Evolutionary conservation across 1,140 invertebrate genomes (phyloP), one percentile per base, ranked within the genome.

Genomic region (Bradynema listronoti): DNA sequence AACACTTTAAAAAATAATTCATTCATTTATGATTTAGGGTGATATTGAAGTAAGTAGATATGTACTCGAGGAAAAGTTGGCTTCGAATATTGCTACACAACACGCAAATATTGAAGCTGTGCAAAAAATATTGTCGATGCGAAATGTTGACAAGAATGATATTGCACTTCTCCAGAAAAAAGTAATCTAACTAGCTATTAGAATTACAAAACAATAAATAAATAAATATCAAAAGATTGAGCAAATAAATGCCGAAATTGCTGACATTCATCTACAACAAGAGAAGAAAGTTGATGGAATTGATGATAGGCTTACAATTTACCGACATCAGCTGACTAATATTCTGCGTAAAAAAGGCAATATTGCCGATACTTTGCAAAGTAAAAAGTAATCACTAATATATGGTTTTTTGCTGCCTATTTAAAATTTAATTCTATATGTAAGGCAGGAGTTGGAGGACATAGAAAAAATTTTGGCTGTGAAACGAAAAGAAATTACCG

Each of bases 271-370:
- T 25, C 27, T 61, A 6, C 62, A 69, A 43, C 52, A 69, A 6
- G 67, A 69, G 36, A 63, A 50, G 29, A 46, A 56, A 34, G 67
- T 71, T 45, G 69, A 69, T 25, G 49, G 49, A 14, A 41, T 34
- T 27, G 67, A 69, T 45, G 67, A 69, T 32, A 72, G 67, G 47
- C 41, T 69, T 16, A 56, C 49, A 14, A 66, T 69, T 4, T 69
- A 69, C 42, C 67, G 64, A 1, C 65, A 67, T 45, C 65, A 67
- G 29, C 42, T 60, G 27, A 45, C 51, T n/a, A 66, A 67, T 34
- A 47, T 69, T 19, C 65, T 64, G 22, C 36, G 65, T 1, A 67
- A 67, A 9, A 67, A 67, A 30, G 47, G 66, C 1, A 66, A 65
- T 56, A 29, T 67, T 7, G 65, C 65, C 6, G 68, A 67, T 34